phyloP scores from a whole-genome alignment of 1,140 invertebrate species.

The Drosophila parabipectinata region DNA sequence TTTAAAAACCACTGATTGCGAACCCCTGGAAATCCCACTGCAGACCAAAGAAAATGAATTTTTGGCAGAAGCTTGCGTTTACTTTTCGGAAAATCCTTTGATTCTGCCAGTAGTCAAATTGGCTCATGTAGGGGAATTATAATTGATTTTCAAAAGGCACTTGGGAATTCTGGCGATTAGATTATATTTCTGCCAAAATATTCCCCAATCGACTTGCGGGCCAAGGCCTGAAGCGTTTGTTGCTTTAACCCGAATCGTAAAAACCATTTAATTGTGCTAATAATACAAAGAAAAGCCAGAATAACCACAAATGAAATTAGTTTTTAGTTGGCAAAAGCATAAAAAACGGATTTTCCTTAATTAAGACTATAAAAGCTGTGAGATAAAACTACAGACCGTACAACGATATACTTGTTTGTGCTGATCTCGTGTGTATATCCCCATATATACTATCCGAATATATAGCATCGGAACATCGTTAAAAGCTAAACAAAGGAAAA shows the following conservation, averaged over 20 bases:
- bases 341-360: conserved; percentile 32
- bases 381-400: neutral
- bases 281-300: conserved; percentile 14
- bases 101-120: neutral
- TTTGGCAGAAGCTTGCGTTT: neutral
- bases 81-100: neutral
- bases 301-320: conserved; percentile 10
- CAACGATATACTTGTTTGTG: neutral
- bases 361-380: conserved; percentile 9
- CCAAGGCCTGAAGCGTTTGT: conserved; percentile 14
- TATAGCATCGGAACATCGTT: neutral
- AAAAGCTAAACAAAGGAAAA: conserved; percentile 7
- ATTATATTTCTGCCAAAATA: neutral
- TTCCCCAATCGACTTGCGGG: neutral
- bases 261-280: conserved; percentile 43
- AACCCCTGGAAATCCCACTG: neutral
- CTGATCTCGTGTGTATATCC: neutral
- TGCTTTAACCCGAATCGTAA: conserved; percentile 11
- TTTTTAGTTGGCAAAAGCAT: conserved; percentile 25
- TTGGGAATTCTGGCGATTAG: neutral
- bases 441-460: neutral
- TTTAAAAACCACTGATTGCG: neutral
- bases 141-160: neutral
- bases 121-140: neutral
- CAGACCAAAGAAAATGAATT: neutral